Base-by-base conservation (phyloP, 2,888 invertebrate genomes). In the Drosophila vallismaia region DNA sequence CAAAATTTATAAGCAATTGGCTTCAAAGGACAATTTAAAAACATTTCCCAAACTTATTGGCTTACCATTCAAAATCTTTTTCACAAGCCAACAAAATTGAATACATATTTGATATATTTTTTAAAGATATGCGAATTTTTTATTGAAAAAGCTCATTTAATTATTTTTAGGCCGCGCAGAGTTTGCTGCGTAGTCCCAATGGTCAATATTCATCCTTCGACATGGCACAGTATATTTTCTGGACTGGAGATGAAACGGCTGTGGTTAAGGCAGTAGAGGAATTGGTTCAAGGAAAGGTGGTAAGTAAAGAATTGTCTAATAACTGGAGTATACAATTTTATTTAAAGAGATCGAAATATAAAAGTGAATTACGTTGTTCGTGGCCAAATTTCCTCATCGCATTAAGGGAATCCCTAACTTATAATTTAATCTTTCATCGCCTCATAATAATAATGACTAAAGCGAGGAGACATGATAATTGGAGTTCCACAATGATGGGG, bases 141-240 rank as follows among this genome's bases (percentile, higher is more conserved):
- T 31, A 19, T 19, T 19, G 14, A 19, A 19, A 1, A 19, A 19
- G 2, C 19, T 19, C 19, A 19, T 19, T 9, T 4, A 14, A 19
- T 49, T 3, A 52, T 45, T 85, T 85, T 28, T 90, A 95, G 94
- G 92, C 94, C 9, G 89, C 90, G 4, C 90, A 90, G 57, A 89
- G 85, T 48, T 70, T 92, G 40, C 71, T 92, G 38, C 89, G 93
- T 0, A 94, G 93, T 80, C 90, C 93, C 6, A 94, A 94, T 53
- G 93, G 94, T 2, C 95, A 95, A 82, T 95, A 95, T 86, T 94
- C 95, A 0, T 95, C 96, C 0, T 92, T 95, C 55, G 96, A 96
- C 84, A 95, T 96, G 94, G 96, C 96, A 0, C 95, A 96, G 87
- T 96, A 96, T 80, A 94, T 96, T 2, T 95, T 95, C 90, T 95